Evolutionary conservation across 2,888 invertebrate species (phyloP).

Genomic region (Ichneumoninae sp.): DNA sequence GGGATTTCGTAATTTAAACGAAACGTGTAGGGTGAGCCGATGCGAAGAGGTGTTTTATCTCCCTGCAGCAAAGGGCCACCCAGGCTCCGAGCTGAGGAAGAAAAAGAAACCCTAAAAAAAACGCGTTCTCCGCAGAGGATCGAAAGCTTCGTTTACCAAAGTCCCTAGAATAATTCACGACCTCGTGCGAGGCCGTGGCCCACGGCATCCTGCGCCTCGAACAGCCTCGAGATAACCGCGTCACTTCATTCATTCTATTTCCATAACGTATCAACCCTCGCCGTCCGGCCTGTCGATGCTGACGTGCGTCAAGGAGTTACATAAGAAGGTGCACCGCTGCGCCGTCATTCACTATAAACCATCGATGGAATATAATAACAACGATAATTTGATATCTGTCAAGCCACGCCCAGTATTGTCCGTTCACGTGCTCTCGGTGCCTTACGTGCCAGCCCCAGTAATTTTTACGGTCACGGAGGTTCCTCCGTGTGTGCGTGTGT

Average conservation of each 20-base stretch:
- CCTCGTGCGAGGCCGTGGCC: slow-evolving; percentile 27
- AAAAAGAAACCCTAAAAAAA: slow-evolving; percentile 55
- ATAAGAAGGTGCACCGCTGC: not conserved
- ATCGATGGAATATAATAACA: slow-evolving; percentile 67
- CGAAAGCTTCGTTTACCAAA: slow-evolving; percentile 75
- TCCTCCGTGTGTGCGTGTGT: not conserved
- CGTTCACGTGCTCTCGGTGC: slow-evolving; percentile 70
- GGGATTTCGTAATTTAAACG: slow-evolving; percentile 67
- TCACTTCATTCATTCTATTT: slow-evolving; percentile 47
- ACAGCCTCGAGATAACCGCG: slow-evolving; percentile 11
- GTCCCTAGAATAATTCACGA: slow-evolving; percentile 66
- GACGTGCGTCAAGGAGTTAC: slow-evolving; percentile 61
- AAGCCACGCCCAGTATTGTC: slow-evolving; percentile 80
- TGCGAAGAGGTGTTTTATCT: slow-evolving; percentile 68
- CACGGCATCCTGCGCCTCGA: slow-evolving; percentile 31
- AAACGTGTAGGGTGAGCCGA: slow-evolving; percentile 68
- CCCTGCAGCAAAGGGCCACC: slow-evolving; percentile 48
- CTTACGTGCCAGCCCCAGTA: slow-evolving; percentile 42
- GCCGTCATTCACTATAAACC: slow-evolving; percentile 21
- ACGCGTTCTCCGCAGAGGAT: slow-evolving; percentile 71
- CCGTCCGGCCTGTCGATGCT: slow-evolving; percentile 7
- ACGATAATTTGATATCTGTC: slow-evolving; percentile 68
- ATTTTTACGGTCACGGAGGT: slow-evolving; percentile 28
- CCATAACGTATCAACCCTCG: slow-evolving; percentile 5
- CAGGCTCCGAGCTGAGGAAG: not conserved